These are phyloP conservation scores for Rutpela maculata DNA, from an alignment of 2,888 invertebrate species.

Conservation along the genomic window DNA sequence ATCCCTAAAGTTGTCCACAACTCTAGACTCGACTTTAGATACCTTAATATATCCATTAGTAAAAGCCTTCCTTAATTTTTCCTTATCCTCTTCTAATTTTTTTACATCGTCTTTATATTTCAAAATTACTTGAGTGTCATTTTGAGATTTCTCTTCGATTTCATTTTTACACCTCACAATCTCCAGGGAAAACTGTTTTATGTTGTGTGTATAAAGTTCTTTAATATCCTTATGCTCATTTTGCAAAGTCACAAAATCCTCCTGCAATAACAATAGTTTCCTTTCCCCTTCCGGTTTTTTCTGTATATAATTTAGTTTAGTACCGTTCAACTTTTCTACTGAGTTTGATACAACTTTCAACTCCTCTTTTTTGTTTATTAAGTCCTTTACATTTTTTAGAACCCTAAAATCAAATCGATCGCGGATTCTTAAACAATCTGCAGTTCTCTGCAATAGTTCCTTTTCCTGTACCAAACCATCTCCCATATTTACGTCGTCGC, in stretches of 20 bases:
- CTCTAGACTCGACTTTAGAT: slow-evolving; percentile 10
- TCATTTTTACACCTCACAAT: not conserved
- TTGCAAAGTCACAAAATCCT: not conserved
- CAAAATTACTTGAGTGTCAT: not conserved
- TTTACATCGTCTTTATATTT: slow-evolving; percentile 10
- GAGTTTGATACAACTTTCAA: slow-evolving; percentile 3
- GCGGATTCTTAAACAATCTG: not conserved
- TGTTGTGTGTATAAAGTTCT: not conserved
- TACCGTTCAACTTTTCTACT: not conserved
- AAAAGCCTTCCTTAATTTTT: slow-evolving; percentile 19
- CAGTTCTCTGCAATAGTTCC: not conserved
- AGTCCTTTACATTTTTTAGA: slow-evolving; percentile 9
- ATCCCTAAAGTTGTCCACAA: slow-evolving; percentile 26
- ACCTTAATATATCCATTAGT: slow-evolving; percentile 13
- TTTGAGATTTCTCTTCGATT: not conserved
- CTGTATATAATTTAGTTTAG: not conserved
- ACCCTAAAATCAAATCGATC: slow-evolving; percentile 14
- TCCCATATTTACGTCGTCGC: slow-evolving; percentile 6
- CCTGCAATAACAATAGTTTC: not conserved
- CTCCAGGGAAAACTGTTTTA: slow-evolving; percentile 13
- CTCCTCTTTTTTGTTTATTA: slow-evolving; percentile 16
- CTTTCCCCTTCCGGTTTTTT: slow-evolving; percentile 2
- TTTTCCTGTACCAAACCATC: slow-evolving; percentile 26
- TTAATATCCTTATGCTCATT: slow-evolving; percentile 10
- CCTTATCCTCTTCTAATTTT: slow-evolving; percentile 18